These are phyloP conservation scores for Bursaphelenchus okinawaensis DNA, from an alignment of 2,888 invertebrate species.

Conservation along the genomic window DNA sequence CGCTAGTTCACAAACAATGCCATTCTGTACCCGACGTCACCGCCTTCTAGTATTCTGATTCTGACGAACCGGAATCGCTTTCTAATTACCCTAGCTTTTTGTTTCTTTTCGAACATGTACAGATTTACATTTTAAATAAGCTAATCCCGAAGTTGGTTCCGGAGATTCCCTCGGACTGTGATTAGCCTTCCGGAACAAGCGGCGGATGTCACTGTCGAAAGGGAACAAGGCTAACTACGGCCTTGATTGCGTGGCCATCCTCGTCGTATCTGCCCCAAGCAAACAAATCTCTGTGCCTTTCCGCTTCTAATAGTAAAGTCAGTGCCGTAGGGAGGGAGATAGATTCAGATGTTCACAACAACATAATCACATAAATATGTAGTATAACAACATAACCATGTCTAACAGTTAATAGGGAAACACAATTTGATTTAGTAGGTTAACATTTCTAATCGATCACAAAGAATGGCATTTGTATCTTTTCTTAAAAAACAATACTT, in stretches of 20 bases:
- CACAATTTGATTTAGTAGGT: no score
- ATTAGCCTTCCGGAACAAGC: background rate
- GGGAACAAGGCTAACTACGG: background rate
- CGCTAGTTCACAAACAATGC: no score
- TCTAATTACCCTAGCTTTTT: no score
- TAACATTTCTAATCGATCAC: no score
- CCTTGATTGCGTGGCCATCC: background rate
- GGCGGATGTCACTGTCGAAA: background rate
- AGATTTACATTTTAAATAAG: background rate
- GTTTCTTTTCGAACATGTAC: background rate
- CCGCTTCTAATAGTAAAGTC: background rate
- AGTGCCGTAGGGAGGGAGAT: slow-evolving; percentile 1
- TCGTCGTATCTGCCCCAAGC: background rate
- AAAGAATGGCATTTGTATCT: no score
- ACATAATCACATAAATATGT: background rate
- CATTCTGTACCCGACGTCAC: no score
- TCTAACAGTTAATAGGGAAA: no score
- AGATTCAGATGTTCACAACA: no score
- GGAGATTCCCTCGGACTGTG: background rate
- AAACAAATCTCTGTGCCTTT: background rate
- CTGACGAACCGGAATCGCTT: no score
- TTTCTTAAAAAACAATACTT: no score
- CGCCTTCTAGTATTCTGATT: no score
- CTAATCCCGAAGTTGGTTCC: background rate
- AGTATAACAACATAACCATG: no score